These are phyloP conservation scores for Montipora cactus DNA, from an alignment of 64 coral and sea anemone species.

Conservation along the genomic window DNA sequence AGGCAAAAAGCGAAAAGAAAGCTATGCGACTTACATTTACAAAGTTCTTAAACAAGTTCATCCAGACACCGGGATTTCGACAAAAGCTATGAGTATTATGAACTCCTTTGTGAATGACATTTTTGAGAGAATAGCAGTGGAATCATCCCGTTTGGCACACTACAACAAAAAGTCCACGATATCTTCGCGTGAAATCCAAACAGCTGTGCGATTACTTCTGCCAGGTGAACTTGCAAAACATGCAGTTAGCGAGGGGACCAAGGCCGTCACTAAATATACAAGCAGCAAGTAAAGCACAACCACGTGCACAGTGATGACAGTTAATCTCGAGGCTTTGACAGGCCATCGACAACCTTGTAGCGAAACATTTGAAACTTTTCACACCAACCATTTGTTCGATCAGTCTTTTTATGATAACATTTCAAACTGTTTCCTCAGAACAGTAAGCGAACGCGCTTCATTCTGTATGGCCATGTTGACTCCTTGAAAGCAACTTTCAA, in stretches of 20 bases:
- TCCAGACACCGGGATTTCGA: conserved; percentile 71
- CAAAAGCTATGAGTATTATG: conserved; percentile 76
- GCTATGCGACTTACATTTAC: conserved; percentile 71
- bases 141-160: conserved; percentile 57
- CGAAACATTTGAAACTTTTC: too few species aligned
- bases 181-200: conserved; percentile 67
- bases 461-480: too few species aligned
- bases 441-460: too few species aligned
- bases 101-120: conserved; percentile 76
- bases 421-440: too few species aligned
- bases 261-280: conserved; percentile 73
- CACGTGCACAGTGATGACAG: too few species aligned
- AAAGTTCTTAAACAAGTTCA: conserved; percentile 73
- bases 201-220: conserved; percentile 69
- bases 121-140: conserved; percentile 64
- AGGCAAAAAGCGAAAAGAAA: conserved; percentile 38
- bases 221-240: conserved; percentile 74
- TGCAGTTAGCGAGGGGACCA: conserved; percentile 70
- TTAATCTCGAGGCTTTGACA: too few species aligned
- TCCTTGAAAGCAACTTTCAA: too few species aligned
- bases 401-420: too few species aligned
- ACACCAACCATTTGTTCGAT: too few species aligned
- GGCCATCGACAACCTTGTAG: too few species aligned
- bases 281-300: conserved; percentile 52
- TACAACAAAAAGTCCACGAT: conserved; percentile 70